Conservation (phyloP, 2,888 invertebrate species). For the Drosophila ezoana region DNA sequence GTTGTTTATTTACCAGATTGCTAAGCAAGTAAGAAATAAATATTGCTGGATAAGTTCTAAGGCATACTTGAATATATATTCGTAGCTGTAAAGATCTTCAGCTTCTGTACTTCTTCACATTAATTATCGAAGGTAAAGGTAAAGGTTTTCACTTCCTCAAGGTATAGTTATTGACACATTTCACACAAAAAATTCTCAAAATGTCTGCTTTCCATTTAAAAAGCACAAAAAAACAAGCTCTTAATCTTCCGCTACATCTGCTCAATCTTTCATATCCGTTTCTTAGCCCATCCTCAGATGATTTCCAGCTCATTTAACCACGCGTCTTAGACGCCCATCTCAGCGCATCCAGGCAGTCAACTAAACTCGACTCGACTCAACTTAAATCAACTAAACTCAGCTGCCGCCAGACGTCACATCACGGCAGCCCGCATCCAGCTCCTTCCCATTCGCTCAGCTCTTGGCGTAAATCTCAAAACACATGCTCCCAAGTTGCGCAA, state of each 20-base stretch:
- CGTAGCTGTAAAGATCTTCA: no score
- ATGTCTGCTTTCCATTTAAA: no score
- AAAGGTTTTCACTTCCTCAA: no score
- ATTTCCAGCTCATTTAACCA: slow-evolving; percentile 73
- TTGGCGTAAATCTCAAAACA: slow-evolving; percentile 70
- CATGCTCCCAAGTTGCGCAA: slow-evolving; percentile 78
- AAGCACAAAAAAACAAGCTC: slow-evolving; percentile 4
- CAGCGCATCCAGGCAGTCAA: slow-evolving; percentile 67
- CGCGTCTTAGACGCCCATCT: slow-evolving; percentile 60
- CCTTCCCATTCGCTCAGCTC: slow-evolving; percentile 53
- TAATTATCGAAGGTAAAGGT: no score
- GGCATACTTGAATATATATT: no score
- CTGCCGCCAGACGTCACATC: slow-evolving; percentile 41
- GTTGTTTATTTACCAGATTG: background rate
- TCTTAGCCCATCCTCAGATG: slow-evolving; percentile 2
- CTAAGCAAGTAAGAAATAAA: slow-evolving; percentile 10
- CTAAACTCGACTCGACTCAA: slow-evolving; percentile 38
- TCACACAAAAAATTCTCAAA: no score
- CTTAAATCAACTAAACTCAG: slow-evolving; percentile 36
- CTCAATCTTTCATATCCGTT: slow-evolving; percentile 28
- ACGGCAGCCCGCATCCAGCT: slow-evolving; percentile 25
- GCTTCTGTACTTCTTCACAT: no score
- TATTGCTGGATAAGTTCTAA: no score
- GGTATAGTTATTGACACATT: no score
- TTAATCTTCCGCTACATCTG: background rate